Base-by-base conservation (phyloP, 92 coral and sea anemone species). In the Palythoa caribaeorum region DNA sequence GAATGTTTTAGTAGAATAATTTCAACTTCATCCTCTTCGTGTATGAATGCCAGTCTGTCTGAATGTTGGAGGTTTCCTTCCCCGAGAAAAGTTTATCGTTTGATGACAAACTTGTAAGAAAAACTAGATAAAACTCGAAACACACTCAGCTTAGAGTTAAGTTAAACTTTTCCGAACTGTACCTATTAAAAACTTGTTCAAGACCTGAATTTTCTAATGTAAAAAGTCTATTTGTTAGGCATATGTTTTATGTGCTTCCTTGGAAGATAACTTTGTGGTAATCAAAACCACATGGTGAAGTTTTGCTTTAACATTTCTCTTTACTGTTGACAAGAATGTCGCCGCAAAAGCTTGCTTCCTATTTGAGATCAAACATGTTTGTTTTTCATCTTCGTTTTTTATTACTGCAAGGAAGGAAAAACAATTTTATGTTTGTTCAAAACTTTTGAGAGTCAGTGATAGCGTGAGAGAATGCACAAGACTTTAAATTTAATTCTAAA, bases 261-360 rank as follows among this genome's bases (percentile, higher is more conserved):
- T 15, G 66, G 86, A 76, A 62, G 54, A 47, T 19, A 66, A 47
- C 39, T 47, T 37, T 50, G 5, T 2, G 10, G 1, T 44, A 9
- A 81, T 81, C 19, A 40, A 81, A 81, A 47, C 86, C 86, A 81
- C 39, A 66, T 81, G 86, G 38, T 15, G 86, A 2, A 8, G 3
- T 13, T 20, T 17, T 7, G 8, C 13, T 35, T 0, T 21, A 50
- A 15, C 60, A 47, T 63, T 17, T 20, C 21, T 79, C 36, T 6
- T 40, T 68, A 44, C 14, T 68, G 5, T 35, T 52, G 11, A 21
- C 53, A 6, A 10, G 69, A 54, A 20, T 6, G 1, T 6, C 53
- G n/a, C 15, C 9, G 3, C n/a, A 36, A 2, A 13, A 8, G 20
- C 11, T 16, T 5, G 0, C 17, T 15, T 52, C 12, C 19, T 21